Evolutionary conservation across 2,113 vertebrate species (phyloP).

Genomic region (Dendropsophus ebraccatus): DNA sequence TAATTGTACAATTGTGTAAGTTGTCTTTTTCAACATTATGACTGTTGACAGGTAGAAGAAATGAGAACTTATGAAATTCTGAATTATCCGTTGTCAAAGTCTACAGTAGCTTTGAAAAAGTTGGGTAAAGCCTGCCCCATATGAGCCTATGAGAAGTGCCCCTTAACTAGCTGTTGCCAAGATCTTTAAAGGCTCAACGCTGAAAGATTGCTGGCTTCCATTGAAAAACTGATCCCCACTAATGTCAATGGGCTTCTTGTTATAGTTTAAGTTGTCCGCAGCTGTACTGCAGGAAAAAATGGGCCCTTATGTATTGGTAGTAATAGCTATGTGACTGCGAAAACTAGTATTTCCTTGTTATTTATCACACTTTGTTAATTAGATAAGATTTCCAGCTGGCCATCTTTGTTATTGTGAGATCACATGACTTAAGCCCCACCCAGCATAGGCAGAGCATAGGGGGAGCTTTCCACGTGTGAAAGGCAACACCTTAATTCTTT

Average conservation of each 20-base stretch:
- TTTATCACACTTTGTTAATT: neutral
- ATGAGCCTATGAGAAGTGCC: neutral
- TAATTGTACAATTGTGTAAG: slow-evolving; percentile 22
- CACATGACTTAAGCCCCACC: neutral
- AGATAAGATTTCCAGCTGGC: neutral
- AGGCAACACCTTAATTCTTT: neutral
- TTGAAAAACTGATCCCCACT: neutral
- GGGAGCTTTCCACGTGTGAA: neutral
- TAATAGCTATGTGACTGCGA: no score
- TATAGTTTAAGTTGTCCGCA: neutral
- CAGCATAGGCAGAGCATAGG: neutral
- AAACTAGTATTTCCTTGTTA: no score
- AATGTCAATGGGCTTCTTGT: neutral
- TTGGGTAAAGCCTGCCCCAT: neutral
- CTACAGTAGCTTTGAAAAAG: neutral
- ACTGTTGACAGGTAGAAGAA: neutral
- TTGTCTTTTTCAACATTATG: neutral
- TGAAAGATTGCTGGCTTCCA: neutral
- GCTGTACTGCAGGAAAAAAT: neutral
- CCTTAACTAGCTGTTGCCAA: neutral
- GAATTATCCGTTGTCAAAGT: neutral
- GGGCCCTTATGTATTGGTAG: neutral
- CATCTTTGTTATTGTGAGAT: neutral
- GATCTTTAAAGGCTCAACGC: neutral
- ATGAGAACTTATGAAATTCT: neutral